Conservation (phyloP, 92 coral and sea anemone genomes). For the Scolanthus callimorphus region DNA sequence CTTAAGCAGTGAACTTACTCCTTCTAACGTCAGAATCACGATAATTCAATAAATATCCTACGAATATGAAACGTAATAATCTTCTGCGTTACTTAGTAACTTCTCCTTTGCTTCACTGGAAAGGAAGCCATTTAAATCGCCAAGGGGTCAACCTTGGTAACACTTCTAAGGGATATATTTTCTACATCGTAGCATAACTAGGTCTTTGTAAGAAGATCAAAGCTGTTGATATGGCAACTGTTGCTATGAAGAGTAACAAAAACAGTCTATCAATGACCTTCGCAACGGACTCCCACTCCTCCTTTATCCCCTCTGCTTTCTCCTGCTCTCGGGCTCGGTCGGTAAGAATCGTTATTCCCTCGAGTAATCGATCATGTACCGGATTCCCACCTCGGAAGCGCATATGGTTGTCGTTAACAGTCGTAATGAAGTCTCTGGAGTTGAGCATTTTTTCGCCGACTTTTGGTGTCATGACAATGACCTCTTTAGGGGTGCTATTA, state of each 20-base stretch:
- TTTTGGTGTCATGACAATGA: conserved; percentile 78
- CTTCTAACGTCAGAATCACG: too few relatives aligned
- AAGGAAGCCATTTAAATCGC: too few relatives aligned
- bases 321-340: conserved; percentile 86
- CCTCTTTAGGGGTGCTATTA: conserved; percentile 59
- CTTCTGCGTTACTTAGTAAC: too few relatives aligned
- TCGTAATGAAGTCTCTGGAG: conserved; percentile 71
- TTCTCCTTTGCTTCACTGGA: too few relatives aligned
- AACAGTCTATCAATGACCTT: conserved; percentile 94
- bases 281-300: conserved; percentile 97
- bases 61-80: too few relatives aligned
- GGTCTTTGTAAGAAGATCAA: conserved; percentile 90
- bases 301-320: conserved; percentile 75
- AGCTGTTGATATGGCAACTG: conserved; percentile 86
- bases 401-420: conserved; percentile 73
- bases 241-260: conserved; percentile 74
- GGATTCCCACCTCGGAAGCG: conserved; percentile 64
- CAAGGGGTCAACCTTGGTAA: too few relatives aligned
- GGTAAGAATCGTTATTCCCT: conserved; percentile 69
- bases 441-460: conserved; percentile 63
- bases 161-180: background rate
- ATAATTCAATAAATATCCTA: too few relatives aligned
- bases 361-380: conserved; percentile 70
- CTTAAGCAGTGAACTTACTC: too few relatives aligned
- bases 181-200: conserved; percentile 77